Evolutionary conservation across 2,888 invertebrate genomes (phyloP), one percentile per base, ranked within the genome.

Genomic region (Pammene aurita): DNA sequence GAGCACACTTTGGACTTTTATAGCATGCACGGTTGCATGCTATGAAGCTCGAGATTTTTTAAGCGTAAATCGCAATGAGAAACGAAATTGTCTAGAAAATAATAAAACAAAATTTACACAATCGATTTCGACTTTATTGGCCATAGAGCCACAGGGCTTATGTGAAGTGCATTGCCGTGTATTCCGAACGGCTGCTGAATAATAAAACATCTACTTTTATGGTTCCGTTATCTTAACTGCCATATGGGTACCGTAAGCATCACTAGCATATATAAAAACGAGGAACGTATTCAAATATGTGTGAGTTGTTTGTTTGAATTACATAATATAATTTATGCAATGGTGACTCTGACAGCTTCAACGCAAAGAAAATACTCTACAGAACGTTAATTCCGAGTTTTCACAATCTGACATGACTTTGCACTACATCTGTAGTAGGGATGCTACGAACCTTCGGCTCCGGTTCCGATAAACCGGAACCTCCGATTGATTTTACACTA

Each of bases 141-240:
- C 52, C 38, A 38, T 62, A 62, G 50, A 62, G 62, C 62, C 26
- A 62, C 41, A 52, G 50, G 62, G 50, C 62, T 62, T 62, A 52
- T 18, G 50, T 50, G 62, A 52, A 62, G 62, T 62, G 62, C 62
- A 41, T 18, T 52, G 62, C 62, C 62, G 38, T 62, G 62, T 62
- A 62, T 62, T 52, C 41, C 50, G 52, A 52, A 62, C 62, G 41
- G 50, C 50, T 62, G 50, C 50, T 62, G 62, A 62, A 62, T 62
- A 62, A 62, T 62, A 62, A 62, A 62, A 52, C 26, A 62, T 62
- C 62, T 50, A 62, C 50, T 62, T 61, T 62, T 62, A 62, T 52
- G 62, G 62, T 62, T 18, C 50, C 62, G 50, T 62, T 62, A 62
- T 62, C 61, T 50, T 38, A 62, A 62, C 62, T 62, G 52, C 50